A percentile compares a stretch with the other conserved stretches of the same genome.
phyloP scores from a whole-genome alignment of 2,888 invertebrate genomes.

The Salticus scenicus region DNA sequence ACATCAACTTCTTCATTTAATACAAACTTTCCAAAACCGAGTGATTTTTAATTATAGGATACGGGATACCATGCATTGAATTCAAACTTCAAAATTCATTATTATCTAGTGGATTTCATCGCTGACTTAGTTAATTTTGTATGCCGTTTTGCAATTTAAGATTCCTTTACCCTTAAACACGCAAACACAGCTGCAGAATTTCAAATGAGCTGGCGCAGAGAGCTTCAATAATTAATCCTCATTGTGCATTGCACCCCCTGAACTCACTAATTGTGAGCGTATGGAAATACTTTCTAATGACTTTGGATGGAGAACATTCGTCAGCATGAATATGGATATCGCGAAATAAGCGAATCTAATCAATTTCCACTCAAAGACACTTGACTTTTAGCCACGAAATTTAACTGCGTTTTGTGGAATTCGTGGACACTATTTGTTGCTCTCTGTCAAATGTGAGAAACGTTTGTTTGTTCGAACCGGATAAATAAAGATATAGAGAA shows the following conservation, averaged over 20 bases:
- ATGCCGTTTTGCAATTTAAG: not conserved
- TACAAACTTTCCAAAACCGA: too few species aligned
- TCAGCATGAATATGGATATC: slow-evolving; percentile 38
- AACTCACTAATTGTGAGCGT: slow-evolving; percentile 35
- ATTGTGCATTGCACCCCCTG: not conserved
- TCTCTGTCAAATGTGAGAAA: too few species aligned
- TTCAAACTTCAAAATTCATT: not conserved
- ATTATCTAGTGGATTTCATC: not conserved
- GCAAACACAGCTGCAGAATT: not conserved
- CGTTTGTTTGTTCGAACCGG: too few species aligned
- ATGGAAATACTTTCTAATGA: slow-evolving; percentile 67
- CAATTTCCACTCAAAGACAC: not conserved
- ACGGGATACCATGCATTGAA: not conserved
- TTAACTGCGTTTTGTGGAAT: not conserved
- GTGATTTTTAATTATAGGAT: too few species aligned
- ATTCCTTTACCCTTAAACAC: not conserved
- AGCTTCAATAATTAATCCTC: not conserved
- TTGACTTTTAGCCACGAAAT: not conserved
- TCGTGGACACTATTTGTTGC: not conserved
- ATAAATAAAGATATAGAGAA: too few species aligned
- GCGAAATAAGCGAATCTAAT: not conserved
- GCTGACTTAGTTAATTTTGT: not conserved
- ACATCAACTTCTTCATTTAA: too few species aligned
- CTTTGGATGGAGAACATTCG: slow-evolving; percentile 32
- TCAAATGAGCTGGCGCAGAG: not conserved